A percentile compares a stretch with the other conserved stretches of the same genome.
Conservation (phyloP, 1,140 invertebrate genomes). For the Platorchestia sp. region DNA sequence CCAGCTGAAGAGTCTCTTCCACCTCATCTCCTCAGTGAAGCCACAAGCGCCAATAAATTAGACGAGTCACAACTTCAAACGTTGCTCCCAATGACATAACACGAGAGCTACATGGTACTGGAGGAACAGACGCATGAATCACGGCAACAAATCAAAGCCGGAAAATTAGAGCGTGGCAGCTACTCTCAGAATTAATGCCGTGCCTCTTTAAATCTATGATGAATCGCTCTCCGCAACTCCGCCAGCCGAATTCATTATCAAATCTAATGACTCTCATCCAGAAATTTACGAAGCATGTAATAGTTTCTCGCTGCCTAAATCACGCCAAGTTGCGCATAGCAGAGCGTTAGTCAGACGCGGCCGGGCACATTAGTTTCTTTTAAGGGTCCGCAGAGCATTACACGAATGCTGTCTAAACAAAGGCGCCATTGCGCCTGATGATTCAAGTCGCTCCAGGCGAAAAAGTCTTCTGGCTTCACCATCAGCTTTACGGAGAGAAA, state of each 20-base stretch:
- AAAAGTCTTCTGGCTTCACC: background rate
- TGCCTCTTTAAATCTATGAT: constrained; percentile 38
- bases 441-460: background rate
- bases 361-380: constrained; percentile 50
- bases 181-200: constrained; percentile 15
- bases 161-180: background rate
- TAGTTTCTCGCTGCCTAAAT: constrained; percentile 47
- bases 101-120: background rate
- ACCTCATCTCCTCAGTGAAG: background rate
- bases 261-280: constrained; percentile 43
- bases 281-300: constrained; percentile 31
- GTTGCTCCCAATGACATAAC: background rate
- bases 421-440: constrained; percentile 24
- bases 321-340: constrained; percentile 47
- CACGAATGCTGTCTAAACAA: constrained; percentile 28
- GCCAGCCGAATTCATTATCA: background rate
- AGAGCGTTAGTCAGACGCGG: constrained; percentile 2
- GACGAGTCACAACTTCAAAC: background rate
- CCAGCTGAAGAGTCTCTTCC: background rate
- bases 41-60: background rate
- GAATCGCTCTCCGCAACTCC: background rate
- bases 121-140: background rate
- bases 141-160: background rate
- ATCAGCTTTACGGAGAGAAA: background rate
- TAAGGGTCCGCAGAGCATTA: constrained; percentile 43